phyloP scores from a whole-genome alignment of 2,797 vertebrate genomes.

The Acipenser oxyrinchus region DNA sequence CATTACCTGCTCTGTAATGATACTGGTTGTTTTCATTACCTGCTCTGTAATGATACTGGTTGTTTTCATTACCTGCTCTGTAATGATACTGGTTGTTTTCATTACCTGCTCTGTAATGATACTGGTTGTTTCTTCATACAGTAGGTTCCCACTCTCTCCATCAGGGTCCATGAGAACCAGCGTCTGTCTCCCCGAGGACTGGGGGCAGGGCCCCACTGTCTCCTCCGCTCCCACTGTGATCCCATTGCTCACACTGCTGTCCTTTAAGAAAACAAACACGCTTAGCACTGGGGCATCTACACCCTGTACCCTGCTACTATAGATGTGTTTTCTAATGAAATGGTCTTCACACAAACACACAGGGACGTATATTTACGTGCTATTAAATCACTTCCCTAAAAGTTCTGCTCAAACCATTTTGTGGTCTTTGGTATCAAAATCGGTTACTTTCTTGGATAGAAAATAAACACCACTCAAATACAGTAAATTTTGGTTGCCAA shows the following conservation, averaged over 20 bases:
- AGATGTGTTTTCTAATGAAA: too few species aligned
- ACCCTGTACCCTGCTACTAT: too few species aligned
- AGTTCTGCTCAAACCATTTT: too few species aligned
- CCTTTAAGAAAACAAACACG: slow-evolving; percentile 25
- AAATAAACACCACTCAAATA: too few species aligned
- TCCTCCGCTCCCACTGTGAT: slow-evolving; percentile 31
- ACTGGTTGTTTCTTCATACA: slow-evolving; percentile 29
- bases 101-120: slow-evolving; percentile 33
- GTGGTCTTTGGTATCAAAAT: too few species aligned
- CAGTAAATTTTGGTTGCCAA: too few species aligned
- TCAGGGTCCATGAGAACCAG: slow-evolving; percentile 37
- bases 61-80: background rate
- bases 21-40: background rate
- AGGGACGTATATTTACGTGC: too few species aligned
- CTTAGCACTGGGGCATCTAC: too few species aligned
- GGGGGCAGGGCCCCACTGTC: slow-evolving; percentile 30
- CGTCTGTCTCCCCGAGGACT: slow-evolving; percentile 18
- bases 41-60: too few species aligned
- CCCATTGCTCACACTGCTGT: slow-evolving; percentile 33
- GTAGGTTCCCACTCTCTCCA: slow-evolving; percentile 26
- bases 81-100: background rate
- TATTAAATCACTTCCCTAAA: too few species aligned
- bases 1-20: background rate
- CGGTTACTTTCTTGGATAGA: too few species aligned
- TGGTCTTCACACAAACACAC: too few species aligned